A percentile compares a stretch with the other conserved stretches of the same genome.
phyloP scores from a whole-genome alignment of 2,888 invertebrate genomes.

The Drosophila vallismaia region DNA sequence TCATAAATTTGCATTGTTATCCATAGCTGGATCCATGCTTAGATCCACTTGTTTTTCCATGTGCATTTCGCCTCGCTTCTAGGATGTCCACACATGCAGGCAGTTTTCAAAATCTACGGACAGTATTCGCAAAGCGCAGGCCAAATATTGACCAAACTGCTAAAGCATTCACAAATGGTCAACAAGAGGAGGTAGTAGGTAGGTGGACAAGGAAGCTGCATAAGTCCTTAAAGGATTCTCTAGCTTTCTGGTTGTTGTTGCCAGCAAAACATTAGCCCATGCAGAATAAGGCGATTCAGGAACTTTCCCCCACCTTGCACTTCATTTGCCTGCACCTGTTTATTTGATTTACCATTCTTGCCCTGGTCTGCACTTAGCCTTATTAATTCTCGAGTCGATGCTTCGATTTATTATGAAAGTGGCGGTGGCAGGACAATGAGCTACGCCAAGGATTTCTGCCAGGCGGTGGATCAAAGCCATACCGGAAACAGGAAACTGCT shows the following conservation, averaged over 20 bases:
- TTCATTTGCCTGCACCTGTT: constrained; percentile 51
- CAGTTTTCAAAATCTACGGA: constrained; percentile 18
- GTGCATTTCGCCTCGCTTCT: constrained; percentile 52
- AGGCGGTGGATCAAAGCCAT: constrained; percentile 66
- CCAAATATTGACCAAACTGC: constrained; percentile 73
- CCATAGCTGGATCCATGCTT: background rate
- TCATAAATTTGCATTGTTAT: too few species aligned
- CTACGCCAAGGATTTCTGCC: constrained; percentile 21
- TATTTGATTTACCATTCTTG: constrained; percentile 56
- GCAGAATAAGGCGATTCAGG: background rate
- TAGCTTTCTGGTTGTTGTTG: background rate
- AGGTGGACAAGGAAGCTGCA: constrained; percentile 1
- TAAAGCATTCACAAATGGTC: constrained; percentile 60
- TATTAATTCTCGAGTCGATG: constrained; percentile 63
- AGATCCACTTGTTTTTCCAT: constrained; percentile 48
- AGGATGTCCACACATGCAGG: constrained; percentile 51
- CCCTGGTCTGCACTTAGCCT: constrained; percentile 55
- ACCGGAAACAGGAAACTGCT: constrained; percentile 76
- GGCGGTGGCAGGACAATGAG: constrained; percentile 18
- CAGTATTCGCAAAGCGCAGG: constrained; percentile 60
- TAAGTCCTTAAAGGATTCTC: constrained; percentile 6
- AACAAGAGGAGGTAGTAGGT: constrained; percentile 30
- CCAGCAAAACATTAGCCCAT: background rate
- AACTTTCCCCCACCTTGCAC: constrained; percentile 26
- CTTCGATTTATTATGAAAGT: constrained; percentile 45